phyloP scores from a whole-genome alignment of 2,888 invertebrate species.

The Dasysyrphus albostriatus region DNA sequence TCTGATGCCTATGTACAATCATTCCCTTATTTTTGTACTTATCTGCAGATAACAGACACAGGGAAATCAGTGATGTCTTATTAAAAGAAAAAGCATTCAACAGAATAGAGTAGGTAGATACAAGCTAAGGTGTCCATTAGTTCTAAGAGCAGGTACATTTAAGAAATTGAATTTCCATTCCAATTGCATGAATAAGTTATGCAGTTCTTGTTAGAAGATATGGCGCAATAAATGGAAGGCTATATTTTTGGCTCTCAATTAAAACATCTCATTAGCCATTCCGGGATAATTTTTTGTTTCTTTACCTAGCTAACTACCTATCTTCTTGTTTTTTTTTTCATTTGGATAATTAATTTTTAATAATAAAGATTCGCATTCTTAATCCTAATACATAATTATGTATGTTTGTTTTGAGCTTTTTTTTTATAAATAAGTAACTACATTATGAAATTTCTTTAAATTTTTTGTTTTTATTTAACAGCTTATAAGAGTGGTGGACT shows the following conservation, averaged over 20 bases:
- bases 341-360: conserved; percentile 73
- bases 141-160: conserved; percentile 48
- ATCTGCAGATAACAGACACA: neutral
- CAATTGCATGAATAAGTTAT: conserved; percentile 73
- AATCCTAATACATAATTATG: conserved; percentile 35
- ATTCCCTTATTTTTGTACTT: neutral
- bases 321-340: conserved; percentile 55
- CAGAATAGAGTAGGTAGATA: neutral
- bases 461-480: conserved; percentile 3
- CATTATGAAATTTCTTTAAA: neutral
- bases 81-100: conserved; percentile 16
- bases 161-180: conserved; percentile 68
- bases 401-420: conserved; percentile 33
- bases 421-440: conserved; percentile 19
- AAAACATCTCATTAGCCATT: conserved; percentile 71
- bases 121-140: conserved; percentile 59
- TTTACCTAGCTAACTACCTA: conserved; percentile 3
- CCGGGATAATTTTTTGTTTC: conserved; percentile 40
- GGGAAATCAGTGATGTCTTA: conserved; percentile 18
- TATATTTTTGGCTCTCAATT: conserved; percentile 58
- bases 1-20: neutral
- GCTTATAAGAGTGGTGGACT: conserved; percentile 1
- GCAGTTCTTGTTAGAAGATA: conserved; percentile 60
- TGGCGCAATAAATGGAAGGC: conserved; percentile 24
- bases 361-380: conserved; percentile 16